Percentiles rank a stretch among this genome's conserved stretches.
These are phyloP conservation scores for Morpho achilles DNA, from an alignment of 2,888 invertebrate species.

Conservation along the genomic window DNA sequence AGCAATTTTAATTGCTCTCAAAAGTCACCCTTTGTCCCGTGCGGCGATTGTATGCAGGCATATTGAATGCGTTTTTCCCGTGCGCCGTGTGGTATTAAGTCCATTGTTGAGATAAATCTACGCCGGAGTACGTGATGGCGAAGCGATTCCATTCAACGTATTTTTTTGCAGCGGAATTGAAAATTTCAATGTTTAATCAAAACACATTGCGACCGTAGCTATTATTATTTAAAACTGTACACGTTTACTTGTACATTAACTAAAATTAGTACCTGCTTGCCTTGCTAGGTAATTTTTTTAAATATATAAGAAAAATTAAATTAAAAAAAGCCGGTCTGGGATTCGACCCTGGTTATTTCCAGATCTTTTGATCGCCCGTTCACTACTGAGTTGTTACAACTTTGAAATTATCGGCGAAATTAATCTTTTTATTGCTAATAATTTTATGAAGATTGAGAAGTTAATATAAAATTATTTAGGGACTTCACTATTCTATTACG, in stretches of 20 bases:
- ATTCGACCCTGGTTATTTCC: too few relatives aligned
- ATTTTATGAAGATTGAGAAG: too few relatives aligned
- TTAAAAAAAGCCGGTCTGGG: too few relatives aligned
- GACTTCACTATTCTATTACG: too few relatives aligned
- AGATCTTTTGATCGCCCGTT: too few relatives aligned
- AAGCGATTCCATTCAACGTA: constrained; percentile 16
- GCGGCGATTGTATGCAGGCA: constrained; percentile 17
- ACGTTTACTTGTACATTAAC: neutral
- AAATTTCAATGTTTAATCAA: constrained; percentile 14
- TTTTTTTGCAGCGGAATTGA: constrained; percentile 16
- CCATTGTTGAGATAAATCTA: constrained; percentile 25
- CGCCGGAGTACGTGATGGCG: constrained; percentile 12
- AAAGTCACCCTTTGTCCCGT: constrained; percentile 19
- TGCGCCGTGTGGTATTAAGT: constrained; percentile 24
- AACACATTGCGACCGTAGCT: neutral
- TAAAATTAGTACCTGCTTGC: too few relatives aligned
- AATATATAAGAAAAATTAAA: too few relatives aligned
- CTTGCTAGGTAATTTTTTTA: too few relatives aligned
- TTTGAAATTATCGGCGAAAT: too few relatives aligned
- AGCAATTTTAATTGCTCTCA: constrained; percentile 24
- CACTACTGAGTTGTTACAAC: too few relatives aligned
- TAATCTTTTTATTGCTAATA: too few relatives aligned
- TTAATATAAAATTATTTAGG: too few relatives aligned
- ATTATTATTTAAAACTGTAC: neutral
- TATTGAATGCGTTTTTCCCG: constrained; percentile 24